phyloP scores from a whole-genome alignment of 2,797 vertebrate species.

The Remorina albescens region DNA sequence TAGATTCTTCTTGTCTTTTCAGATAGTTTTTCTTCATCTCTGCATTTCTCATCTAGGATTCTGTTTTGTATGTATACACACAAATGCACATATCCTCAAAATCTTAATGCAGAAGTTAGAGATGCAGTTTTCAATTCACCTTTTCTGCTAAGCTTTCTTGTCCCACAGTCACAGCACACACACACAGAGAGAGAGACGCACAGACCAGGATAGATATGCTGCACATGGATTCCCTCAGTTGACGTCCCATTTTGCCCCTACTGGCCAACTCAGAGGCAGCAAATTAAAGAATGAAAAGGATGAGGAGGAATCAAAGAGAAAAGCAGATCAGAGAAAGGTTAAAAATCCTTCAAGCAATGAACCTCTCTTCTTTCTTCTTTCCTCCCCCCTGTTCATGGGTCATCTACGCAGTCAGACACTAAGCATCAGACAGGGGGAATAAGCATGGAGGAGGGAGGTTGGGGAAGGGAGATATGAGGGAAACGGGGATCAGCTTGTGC shows the following conservation, averaged over 20 bases:
- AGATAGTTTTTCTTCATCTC: background rate
- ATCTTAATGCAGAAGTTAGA: background rate
- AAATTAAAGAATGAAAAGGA: slow-evolving; percentile 42
- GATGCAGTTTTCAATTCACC: background rate
- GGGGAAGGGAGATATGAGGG: background rate
- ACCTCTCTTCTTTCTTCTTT: too few species aligned
- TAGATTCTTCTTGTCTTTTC: background rate
- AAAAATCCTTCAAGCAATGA: slow-evolving; percentile 34
- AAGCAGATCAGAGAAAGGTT: slow-evolving; percentile 52
- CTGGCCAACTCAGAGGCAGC: slow-evolving; percentile 6
- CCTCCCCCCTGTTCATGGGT: too few species aligned
- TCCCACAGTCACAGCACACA: background rate
- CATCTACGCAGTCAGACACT: background rate
- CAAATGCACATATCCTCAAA: background rate
- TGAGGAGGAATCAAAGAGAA: slow-evolving; percentile 36
- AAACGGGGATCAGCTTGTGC: background rate
- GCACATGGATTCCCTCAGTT: slow-evolving; percentile 10
- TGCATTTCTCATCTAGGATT: background rate
- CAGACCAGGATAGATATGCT: background rate
- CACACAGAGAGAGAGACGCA: slow-evolving; percentile 4
- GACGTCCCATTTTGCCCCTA: background rate
- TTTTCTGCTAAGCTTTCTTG: too few species aligned
- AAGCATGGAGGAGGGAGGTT: background rate
- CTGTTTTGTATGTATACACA: background rate
- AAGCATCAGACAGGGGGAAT: background rate